Base-by-base conservation (phyloP, 2,797 vertebrate genomes). In the Halcyon badia region DNA sequence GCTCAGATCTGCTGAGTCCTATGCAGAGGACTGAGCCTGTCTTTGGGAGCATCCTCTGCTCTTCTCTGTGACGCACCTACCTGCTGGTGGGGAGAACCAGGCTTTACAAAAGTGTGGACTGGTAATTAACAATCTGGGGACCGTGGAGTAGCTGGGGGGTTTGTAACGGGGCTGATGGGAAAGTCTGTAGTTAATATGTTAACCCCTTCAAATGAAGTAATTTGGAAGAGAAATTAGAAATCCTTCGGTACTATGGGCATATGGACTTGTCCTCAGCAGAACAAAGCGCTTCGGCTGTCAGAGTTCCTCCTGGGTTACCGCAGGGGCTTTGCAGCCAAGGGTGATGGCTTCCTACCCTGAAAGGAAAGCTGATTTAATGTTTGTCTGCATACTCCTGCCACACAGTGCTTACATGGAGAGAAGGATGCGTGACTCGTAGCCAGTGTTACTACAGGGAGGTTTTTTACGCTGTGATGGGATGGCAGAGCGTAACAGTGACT, bases 401-500 rank as follows among this genome's bases (percentile, higher is more conserved):
- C 12, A 18, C 48, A 78, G 80, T 64, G 79, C 80, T 94, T 95
- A 73, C 81, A n/a, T 31, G 65, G 64, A 85, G 62, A 44, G 64
- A 73, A 44, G 54, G 80, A 44, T 57, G 62, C 0, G 6, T 70
- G 83, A 52, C 24, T 81, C 0, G 11, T 58, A 84, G 49, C 73
- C 83, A 86, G 92, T 16, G 35, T 62, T 92, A 88, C 89, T 77
- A 48, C 75, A n/a, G 75, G 64, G 83, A 87, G 62, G 69, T 65
- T 85, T 54, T 41, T 83, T 95, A 42, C 58, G 1, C 52, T 46
- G 91, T 71, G 86, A 61, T 73, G 84, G 72, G 79, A 86, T 94
- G 79, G 92, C n/a, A 31, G 44, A 79, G 71, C 44, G 62, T 30
- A 91, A 61, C 90, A 85, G 71, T 94, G 89, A 95, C 81, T 94